A percentile compares a stretch with the other conserved stretches of the same genome.
Conservation (phyloP, 2,888 invertebrate genomes). For the Heliconius erato region DNA sequence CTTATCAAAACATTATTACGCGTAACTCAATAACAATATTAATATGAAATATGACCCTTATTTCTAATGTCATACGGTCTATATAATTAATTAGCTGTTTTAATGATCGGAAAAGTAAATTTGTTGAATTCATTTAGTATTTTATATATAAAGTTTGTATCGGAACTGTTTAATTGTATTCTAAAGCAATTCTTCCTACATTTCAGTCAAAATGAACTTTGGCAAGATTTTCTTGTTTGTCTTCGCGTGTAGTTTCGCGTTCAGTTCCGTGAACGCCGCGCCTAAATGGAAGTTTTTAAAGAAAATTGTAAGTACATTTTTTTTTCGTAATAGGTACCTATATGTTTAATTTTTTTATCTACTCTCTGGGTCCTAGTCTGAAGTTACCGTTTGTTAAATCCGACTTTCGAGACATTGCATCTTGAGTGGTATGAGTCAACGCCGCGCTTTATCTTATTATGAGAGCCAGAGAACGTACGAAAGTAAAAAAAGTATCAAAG, state of each 20-base stretch:
- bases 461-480: too few relatives aligned
- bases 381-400: too few relatives aligned
- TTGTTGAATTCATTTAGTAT: slow-evolving; percentile 2
- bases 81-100: not conserved
- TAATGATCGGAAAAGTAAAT: not conserved
- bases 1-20: slow-evolving; percentile 2
- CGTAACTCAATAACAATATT: not conserved
- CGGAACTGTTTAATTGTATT: not conserved
- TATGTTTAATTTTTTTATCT: not conserved
- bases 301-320: slow-evolving; percentile 56
- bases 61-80: not conserved
- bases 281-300: slow-evolving; percentile 60
- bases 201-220: slow-evolving; percentile 61
- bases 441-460: too few relatives aligned
- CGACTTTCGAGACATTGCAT: too few relatives aligned
- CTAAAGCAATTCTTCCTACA: not conserved
- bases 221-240: slow-evolving; percentile 55
- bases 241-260: slow-evolving; percentile 54
- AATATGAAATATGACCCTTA: not conserved
- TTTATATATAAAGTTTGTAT: slow-evolving; percentile 14
- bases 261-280: slow-evolving; percentile 52
- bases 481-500: too few relatives aligned
- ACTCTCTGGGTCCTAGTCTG: not conserved
- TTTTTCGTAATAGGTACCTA: not conserved
- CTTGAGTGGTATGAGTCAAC: too few relatives aligned